These are phyloP conservation scores for Achatina immaculata DNA, from an alignment of 1,140 invertebrate genomes.

Conservation along the genomic window DNA sequence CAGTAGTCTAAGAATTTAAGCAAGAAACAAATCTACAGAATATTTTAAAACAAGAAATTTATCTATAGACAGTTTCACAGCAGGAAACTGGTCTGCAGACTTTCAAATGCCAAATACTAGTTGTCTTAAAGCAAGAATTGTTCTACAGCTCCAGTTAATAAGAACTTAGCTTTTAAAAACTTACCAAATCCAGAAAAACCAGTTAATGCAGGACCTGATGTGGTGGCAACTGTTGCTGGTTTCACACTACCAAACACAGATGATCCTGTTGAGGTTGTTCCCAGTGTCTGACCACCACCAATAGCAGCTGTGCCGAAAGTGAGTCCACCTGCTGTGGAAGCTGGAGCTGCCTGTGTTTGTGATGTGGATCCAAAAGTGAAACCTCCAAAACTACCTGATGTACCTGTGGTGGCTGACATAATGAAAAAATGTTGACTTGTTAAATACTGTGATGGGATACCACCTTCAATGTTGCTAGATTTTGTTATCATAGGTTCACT, in stretches of 20 bases:
- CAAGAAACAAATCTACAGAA: no score
- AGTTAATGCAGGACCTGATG: conserved; percentile 31
- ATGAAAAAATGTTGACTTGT: no score
- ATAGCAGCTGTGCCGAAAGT: conserved; percentile 7
- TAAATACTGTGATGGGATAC: no score
- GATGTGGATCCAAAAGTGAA: conserved; percentile 47
- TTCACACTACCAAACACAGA: conserved; percentile 12
- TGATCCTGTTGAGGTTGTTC: conserved; percentile 39
- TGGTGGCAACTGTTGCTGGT: neutral
- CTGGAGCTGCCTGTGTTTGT: neutral
- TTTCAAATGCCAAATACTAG: no score
- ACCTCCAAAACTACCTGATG: conserved; percentile 38
- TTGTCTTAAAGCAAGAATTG: no score
- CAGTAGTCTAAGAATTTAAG: no score
- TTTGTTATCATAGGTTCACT: no score
- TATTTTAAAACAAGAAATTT: no score
- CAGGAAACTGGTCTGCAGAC: no score
- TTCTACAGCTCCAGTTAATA: conserved; percentile 26
- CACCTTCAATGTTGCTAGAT: no score
- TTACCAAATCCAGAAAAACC: conserved; percentile 16
- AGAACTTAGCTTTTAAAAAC: neutral
- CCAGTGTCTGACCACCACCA: neutral
- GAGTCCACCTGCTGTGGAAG: conserved; percentile 34
- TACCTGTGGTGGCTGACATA: no score
- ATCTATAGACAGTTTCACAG: no score